Conservation (phyloP, 2,797 vertebrate genomes). For the Poeciliopsis infans region DNA sequence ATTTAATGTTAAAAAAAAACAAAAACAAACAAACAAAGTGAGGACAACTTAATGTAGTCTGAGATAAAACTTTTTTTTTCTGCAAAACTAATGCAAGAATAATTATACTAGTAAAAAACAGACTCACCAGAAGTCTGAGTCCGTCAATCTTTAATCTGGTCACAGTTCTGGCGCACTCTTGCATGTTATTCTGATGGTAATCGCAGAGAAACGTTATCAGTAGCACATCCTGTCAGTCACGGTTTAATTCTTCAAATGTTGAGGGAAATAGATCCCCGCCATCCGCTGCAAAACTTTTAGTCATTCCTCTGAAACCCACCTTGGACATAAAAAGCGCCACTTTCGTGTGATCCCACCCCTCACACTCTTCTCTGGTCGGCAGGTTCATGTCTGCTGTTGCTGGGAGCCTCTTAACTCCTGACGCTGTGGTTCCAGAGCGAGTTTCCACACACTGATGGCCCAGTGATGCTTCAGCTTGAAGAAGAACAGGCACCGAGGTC, state of each 20-base stretch:
- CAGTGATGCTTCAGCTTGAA: constrained; percentile 5
- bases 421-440: constrained; percentile 51
- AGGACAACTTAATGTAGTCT: not conserved
- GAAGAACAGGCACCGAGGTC: constrained; percentile 34
- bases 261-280: constrained; percentile 1
- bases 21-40: not conserved
- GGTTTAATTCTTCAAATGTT: constrained; percentile 9
- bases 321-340: constrained; percentile 82
- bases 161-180: constrained; percentile 76
- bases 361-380: constrained; percentile 85
- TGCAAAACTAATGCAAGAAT: not conserved
- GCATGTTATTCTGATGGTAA: constrained; percentile 82
- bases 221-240: not conserved
- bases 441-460: constrained; percentile 27
- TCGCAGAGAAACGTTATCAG: constrained; percentile 9
- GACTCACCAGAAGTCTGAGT: constrained; percentile 84
- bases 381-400: constrained; percentile 79
- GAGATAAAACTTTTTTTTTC: not conserved
- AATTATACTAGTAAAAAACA: not conserved
- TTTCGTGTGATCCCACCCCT: constrained; percentile 81
- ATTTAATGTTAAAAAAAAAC: not conserved
- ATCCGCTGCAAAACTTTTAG: not conserved
- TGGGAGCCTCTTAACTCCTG: constrained; percentile 26
- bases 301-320: constrained; percentile 71
- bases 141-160: constrained; percentile 81